Evolutionary conservation across 2,888 invertebrate genomes (phyloP).

Genomic region (Drosophila dives): DNA sequence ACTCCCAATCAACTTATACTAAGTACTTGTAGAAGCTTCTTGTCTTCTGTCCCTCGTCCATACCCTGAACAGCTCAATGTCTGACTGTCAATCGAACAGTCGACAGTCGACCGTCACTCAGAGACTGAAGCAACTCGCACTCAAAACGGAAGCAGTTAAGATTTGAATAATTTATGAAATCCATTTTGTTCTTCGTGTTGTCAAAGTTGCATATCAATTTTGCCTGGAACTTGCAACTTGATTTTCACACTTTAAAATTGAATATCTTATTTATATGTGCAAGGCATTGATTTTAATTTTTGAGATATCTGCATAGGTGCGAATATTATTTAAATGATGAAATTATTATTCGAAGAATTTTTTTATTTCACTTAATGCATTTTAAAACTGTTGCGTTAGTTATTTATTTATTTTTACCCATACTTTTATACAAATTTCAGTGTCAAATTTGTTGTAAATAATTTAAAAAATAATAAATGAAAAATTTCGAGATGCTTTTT

Average conservation of each 20-base stretch:
- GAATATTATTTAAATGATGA: not conserved
- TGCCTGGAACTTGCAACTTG: conserved; percentile 31
- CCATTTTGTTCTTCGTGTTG: conserved; percentile 36
- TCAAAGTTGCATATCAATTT: conserved; percentile 72
- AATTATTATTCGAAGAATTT: not conserved
- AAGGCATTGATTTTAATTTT: not conserved
- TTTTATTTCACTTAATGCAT: not conserved
- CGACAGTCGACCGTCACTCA: conserved; percentile 13
- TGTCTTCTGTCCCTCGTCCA: conserved; percentile 53
- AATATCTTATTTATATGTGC: not conserved
- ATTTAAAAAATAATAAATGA: not conserved
- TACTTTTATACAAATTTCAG: not conserved
- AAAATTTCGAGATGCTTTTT: not conserved
- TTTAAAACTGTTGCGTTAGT: not conserved
- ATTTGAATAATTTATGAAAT: conserved; percentile 79
- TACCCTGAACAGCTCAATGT: conserved; percentile 16
- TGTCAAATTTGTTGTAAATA: not conserved
- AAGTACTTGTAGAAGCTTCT: conserved; percentile 44
- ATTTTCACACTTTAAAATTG: conserved; percentile 47
- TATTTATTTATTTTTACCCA: not conserved
- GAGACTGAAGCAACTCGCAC: conserved; percentile 41
- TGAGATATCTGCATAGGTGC: not conserved
- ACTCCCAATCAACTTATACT: conserved; percentile 2
- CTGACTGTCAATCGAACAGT: conserved; percentile 11
- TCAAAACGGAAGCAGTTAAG: conserved; percentile 75